Percentiles rank a stretch among this genome's conserved stretches.
Evolutionary conservation across 2,797 vertebrate species (phyloP).

Genomic region (Acanthornis magna): DNA sequence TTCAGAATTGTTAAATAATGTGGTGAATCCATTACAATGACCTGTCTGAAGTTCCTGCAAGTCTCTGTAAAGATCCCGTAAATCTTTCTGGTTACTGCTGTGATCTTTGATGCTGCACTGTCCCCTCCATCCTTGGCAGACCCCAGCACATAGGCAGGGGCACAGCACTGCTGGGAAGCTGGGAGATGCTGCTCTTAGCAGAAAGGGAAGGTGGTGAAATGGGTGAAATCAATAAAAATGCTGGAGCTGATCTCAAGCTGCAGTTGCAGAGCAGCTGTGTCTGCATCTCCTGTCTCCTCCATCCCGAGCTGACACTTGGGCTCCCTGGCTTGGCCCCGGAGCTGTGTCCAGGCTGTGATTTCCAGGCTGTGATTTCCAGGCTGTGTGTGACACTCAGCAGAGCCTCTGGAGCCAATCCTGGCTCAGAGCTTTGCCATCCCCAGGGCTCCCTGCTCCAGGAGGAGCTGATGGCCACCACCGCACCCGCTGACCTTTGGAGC

Average conservation of each 20-base stretch:
- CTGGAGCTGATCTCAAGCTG: neutral
- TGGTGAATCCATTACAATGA: neutral
- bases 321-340: neutral
- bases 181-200: neutral
- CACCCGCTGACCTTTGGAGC: neutral
- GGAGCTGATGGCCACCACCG: rapidly evolving
- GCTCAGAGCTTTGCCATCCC: neutral
- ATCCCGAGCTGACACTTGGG: neutral
- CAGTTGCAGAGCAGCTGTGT: neutral
- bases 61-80: neutral
- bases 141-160: rapidly evolving
- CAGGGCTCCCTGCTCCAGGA: rapidly evolving
- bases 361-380: neutral
- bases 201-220: neutral
- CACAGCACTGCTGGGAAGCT: neutral
- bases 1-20: neutral
- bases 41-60: neutral
- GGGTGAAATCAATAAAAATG: neutral
- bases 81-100: neutral
- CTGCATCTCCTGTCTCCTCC: neutral
- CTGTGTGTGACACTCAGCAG: neutral
- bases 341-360: neutral
- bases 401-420: neutral
- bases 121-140: neutral
- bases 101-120: neutral